phyloP scores from a whole-genome alignment of 2,888 invertebrate genomes.

The Eupsilia transversa region DNA sequence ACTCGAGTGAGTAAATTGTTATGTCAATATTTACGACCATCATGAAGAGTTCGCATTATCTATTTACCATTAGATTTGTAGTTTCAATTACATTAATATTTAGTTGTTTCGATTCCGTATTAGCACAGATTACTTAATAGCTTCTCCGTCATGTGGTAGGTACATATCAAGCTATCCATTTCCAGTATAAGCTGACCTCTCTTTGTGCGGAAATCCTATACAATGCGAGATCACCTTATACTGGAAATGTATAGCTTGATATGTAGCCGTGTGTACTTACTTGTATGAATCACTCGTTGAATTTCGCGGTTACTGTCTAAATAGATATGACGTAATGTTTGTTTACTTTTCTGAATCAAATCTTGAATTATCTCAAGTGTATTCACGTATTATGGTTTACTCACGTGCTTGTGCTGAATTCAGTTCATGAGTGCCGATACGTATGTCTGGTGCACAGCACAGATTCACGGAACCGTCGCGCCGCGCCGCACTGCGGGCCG shows the following conservation, averaged over 20 bases:
- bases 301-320: slow-evolving; percentile 30
- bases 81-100: slow-evolving; percentile 24
- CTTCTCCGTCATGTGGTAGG: background rate
- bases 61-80: slow-evolving; percentile 35
- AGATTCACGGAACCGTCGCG: too few species aligned
- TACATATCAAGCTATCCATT: too few species aligned
- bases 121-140: background rate
- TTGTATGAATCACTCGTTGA: slow-evolving; percentile 22
- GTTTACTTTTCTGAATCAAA: slow-evolving; percentile 37
- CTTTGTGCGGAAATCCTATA: too few species aligned
- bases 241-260: too few species aligned
- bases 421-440: background rate
- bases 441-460: background rate
- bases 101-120: slow-evolving; percentile 22
- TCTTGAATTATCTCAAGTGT: slow-evolving; percentile 24
- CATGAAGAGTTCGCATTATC: slow-evolving; percentile 24
- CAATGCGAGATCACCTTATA: too few species aligned
- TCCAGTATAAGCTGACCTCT: too few species aligned
- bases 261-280: too few species aligned
- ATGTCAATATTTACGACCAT: slow-evolving; percentile 23
- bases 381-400: slow-evolving; percentile 20
- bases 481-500: too few species aligned
- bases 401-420: slow-evolving; percentile 28
- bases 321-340: slow-evolving; percentile 33
- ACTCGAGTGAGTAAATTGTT: background rate